These are phyloP conservation scores for Metallyticus violacea DNA, from an alignment of 2,888 invertebrate species.

Conservation along the genomic window DNA sequence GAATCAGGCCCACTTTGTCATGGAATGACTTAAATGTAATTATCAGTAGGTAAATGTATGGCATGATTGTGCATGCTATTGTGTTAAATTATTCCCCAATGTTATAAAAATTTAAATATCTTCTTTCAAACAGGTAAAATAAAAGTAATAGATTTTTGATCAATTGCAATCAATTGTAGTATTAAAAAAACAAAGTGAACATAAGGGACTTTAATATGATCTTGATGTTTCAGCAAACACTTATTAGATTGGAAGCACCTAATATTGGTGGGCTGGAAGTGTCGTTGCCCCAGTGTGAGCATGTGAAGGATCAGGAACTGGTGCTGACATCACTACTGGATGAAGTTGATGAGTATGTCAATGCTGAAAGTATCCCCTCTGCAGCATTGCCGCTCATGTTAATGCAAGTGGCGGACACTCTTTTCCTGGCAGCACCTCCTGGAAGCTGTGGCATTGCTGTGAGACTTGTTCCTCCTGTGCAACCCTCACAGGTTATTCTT, in stretches of 20 bases:
- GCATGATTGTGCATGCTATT: no score
- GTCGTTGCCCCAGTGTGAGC: not conserved
- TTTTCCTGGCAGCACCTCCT: not conserved
- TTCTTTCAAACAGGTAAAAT: no score
- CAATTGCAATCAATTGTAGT: no score
- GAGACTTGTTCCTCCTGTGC: not conserved
- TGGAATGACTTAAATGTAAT: no score
- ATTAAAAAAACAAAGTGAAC: no score
- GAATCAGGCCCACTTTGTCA: no score
- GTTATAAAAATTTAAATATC: no score
- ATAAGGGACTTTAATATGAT: no score
- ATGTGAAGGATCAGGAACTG: not conserved
- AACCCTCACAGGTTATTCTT: not conserved
- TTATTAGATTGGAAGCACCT: not conserved
- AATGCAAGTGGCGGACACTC: not conserved
- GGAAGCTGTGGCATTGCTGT: not conserved
- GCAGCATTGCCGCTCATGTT: not conserved
- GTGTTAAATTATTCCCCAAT: no score
- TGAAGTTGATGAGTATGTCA: not conserved
- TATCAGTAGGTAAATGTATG: no score
- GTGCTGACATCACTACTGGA: not conserved
- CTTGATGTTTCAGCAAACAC: not conserved
- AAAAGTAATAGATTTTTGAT: no score
- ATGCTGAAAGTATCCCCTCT: not conserved
- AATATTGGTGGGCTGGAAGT: not conserved